These are phyloP conservation scores for Euwallacea similis DNA, from an alignment of 1,140 invertebrate genomes.

Conservation along the genomic window DNA sequence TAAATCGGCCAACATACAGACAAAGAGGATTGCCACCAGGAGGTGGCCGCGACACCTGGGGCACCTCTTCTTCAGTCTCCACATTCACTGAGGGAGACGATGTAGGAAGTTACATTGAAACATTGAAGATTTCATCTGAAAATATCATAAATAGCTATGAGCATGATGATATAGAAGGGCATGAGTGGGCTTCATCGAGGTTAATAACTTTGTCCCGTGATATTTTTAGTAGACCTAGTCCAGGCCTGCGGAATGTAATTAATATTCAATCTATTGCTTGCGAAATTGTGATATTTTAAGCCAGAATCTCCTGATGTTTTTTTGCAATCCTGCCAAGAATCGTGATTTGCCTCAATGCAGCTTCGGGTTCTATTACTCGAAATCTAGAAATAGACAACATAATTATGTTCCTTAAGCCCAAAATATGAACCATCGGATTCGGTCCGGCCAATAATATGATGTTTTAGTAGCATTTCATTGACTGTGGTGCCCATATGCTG, in stretches of 20 bases:
- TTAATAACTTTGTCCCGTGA: too few species aligned
- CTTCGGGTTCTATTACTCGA: too few species aligned
- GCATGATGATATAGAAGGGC: too few species aligned
- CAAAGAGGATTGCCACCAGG: conserved; percentile 39
- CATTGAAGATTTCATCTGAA: too few species aligned
- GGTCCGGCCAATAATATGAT: neutral
- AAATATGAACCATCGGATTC: neutral
- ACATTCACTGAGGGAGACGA: conserved; percentile 32
- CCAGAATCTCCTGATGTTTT: too few species aligned
- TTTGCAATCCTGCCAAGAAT: too few species aligned
- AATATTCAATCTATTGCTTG: too few species aligned
- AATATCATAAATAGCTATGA: too few species aligned
- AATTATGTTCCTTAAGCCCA: neutral
- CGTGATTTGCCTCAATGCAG: too few species aligned
- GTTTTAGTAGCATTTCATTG: neutral
- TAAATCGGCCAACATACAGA: conserved; percentile 13
- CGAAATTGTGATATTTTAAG: too few species aligned
- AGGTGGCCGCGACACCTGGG: conserved; percentile 43
- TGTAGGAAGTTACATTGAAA: too few species aligned
- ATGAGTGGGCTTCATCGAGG: too few species aligned
- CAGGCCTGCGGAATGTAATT: neutral
- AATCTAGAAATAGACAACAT: neutral
- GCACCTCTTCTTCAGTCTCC: conserved; percentile 34
- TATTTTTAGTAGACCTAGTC: neutral
- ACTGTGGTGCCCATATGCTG: neutral